Base-by-base conservation (phyloP, 1,140 invertebrate species). In the Anastatus disparis region DNA sequence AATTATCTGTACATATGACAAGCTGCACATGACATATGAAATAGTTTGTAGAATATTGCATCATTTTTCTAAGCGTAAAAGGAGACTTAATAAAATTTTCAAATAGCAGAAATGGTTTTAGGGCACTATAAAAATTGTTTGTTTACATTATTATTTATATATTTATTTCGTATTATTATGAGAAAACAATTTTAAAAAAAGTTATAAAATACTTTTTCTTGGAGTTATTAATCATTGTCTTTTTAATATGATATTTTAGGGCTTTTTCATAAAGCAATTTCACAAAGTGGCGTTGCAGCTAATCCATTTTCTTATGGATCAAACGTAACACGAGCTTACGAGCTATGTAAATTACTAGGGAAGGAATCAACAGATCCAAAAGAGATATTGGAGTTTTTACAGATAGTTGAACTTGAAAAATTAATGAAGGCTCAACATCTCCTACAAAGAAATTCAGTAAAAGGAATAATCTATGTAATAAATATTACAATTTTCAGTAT, bases 241-340 rank as follows among this genome's bases (percentile, higher is more conserved):
- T 9, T 50, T 24, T 53, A 10, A 29, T 29, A 44, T 24, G 17
- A 42, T 20, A 6, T 76, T 24, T 71, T 77, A 81, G 88, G 88
- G 13, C 75, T 90, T 13, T 87, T 90, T 62, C 87, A n/a, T n/a
- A n/a, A n/a, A n/a, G n/a, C n/a, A n/a, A n/a, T n/a, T n/a, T n/a
- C n/a, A n/a, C n/a, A n/a, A 81, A 90, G 89, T 70, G 90, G 89
- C 17, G 83, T 83, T 12, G 85, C 85, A 0, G 76, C 75, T 8
- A 80, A 76, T 66, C 79, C 83, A 0, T 89, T 86, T 87, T 77
- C 79, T 17, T 50, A 6, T 2, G 20, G 31, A 15, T 20, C 9
- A 81, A 82, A 3, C 74, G 79, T 3, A 81, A 63, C 77, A 79
- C 56, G 77, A 75, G 77, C 70, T 85, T 71, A 59, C 44, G 42